Conservation (phyloP, 2,888 invertebrate genomes). For the Drosophila mercatorum region DNA sequence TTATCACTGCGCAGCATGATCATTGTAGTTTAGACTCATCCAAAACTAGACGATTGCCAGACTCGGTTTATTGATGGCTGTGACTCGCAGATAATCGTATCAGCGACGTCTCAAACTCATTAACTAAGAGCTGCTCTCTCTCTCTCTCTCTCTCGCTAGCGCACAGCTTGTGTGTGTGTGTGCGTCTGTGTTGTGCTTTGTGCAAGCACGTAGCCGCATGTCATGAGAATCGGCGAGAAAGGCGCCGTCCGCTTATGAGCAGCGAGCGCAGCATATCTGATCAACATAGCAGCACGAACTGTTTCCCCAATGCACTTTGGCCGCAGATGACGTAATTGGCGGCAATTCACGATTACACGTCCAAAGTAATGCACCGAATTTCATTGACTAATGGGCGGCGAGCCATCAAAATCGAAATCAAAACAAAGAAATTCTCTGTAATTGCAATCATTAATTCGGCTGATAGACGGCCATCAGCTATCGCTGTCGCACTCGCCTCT, state of each 20-base stretch:
- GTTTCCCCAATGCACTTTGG: constrained; percentile 39
- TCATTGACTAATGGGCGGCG: constrained; percentile 30
- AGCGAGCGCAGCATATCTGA: constrained; percentile 25
- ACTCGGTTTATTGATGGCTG: constrained; percentile 17
- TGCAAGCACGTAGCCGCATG: constrained; percentile 27
- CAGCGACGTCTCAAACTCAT: constrained; percentile 1
- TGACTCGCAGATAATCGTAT: constrained; percentile 2
- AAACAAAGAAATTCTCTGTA: constrained; percentile 34
- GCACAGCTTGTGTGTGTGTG: not conserved
- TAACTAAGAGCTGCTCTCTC: not conserved
- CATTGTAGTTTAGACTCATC: constrained; percentile 21
- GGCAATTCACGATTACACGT: constrained; percentile 15
- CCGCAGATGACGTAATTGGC: constrained; percentile 38
- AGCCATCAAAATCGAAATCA: constrained; percentile 3
- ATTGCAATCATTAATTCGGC: not conserved
- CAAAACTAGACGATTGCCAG: constrained; percentile 50
- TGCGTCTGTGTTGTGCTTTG: constrained; percentile 2
- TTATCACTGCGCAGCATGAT: constrained; percentile 16
- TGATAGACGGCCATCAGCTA: not conserved
- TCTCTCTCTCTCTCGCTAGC: not conserved
- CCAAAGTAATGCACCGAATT: constrained; percentile 18
- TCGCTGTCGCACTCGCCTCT: not conserved
- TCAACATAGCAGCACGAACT: constrained; percentile 41
- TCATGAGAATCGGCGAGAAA: constrained; percentile 27
- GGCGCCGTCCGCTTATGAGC: constrained; percentile 5